These are phyloP conservation scores for Toxotes jaculatrix DNA, from an alignment of 2,113 vertebrate species.

Conservation along the genomic window DNA sequence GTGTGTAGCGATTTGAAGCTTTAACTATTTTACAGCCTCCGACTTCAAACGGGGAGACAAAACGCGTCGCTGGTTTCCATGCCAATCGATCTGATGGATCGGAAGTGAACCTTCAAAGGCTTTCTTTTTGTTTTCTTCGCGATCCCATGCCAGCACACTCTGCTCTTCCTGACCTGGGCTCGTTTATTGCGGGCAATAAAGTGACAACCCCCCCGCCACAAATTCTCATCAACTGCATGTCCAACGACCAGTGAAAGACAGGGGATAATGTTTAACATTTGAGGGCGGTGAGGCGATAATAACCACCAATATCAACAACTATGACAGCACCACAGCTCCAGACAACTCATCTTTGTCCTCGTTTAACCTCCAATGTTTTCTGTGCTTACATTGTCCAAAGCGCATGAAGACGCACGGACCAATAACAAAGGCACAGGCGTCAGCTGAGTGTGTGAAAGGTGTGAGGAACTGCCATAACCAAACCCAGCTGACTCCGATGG, in stretches of 20 bases:
- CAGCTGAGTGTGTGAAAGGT: background rate
- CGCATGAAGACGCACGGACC: background rate
- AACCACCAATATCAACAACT: conserved; percentile 19
- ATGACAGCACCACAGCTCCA: background rate
- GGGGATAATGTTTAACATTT: background rate
- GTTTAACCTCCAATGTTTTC: background rate
- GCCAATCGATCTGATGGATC: conserved; percentile 69
- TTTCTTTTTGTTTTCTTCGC: conserved; percentile 35
- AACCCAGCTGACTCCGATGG: background rate
- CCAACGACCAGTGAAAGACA: background rate
- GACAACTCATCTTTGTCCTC: background rate
- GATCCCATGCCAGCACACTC: conserved; percentile 68
- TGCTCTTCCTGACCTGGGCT: conserved; percentile 39
- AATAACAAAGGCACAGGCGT: background rate
- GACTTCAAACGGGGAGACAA: conserved; percentile 71
- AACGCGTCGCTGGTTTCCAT: conserved; percentile 65
- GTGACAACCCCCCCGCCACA: conserved; percentile 14
- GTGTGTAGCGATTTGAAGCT: conserved; percentile 1
- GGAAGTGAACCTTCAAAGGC: conserved; percentile 77
- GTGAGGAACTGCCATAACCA: background rate
- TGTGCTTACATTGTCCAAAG: background rate
- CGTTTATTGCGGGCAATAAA: conserved; percentile 77
- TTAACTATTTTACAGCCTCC: conserved; percentile 59
- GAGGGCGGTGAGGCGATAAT: background rate
- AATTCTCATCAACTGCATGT: conserved; percentile 8